phyloP scores from a whole-genome alignment of 1,140 invertebrate genomes.

The Lepidurus packardi region DNA sequence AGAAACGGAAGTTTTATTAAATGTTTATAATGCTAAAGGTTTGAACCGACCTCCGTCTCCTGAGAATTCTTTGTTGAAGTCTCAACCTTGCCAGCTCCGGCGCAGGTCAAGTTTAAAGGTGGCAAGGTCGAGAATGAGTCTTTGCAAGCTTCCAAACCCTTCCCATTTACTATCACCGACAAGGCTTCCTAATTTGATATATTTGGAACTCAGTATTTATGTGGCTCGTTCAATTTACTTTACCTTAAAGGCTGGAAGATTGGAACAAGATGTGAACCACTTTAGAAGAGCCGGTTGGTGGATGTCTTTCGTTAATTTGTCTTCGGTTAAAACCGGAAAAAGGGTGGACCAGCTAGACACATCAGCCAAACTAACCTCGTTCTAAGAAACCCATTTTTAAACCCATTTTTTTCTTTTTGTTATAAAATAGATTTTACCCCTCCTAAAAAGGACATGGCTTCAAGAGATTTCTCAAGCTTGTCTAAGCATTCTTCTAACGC shows the following conservation, averaged over 20 bases:
- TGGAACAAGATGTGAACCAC: background rate
- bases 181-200: background rate
- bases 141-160: conserved; percentile 43
- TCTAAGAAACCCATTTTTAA: background rate
- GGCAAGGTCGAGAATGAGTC: conserved; percentile 42
- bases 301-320: background rate
- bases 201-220: background rate
- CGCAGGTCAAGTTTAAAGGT: background rate
- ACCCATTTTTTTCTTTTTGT: too few species aligned
- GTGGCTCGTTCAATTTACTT: too few species aligned
- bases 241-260: conserved; percentile 5
- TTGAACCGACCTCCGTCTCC: background rate
- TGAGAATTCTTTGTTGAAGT: background rate
- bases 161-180: conserved; percentile 38
- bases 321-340: conserved; percentile 42
- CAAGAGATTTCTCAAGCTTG: background rate
- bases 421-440: conserved; percentile 28
- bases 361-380: conserved; percentile 42
- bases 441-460: background rate
- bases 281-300: background rate
- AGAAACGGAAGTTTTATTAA: background rate
- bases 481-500: background rate
- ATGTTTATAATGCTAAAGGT: background rate
- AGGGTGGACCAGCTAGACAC: conserved; percentile 44
- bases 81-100: background rate